Conservation (phyloP, 2,797 vertebrate species). For the Tolypeutes matacus region DNA sequence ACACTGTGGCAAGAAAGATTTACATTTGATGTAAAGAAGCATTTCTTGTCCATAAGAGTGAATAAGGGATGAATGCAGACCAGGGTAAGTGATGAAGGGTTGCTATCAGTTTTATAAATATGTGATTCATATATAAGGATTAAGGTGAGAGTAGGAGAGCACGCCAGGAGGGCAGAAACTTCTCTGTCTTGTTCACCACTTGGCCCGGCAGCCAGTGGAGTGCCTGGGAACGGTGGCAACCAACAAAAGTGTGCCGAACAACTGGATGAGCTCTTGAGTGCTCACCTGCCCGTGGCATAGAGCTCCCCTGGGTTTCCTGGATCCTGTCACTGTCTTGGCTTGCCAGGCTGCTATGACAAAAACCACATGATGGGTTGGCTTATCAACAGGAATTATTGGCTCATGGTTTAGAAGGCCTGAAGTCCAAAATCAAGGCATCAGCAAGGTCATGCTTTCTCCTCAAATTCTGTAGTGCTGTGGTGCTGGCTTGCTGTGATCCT, state of each 20-base stretch:
- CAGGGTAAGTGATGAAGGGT: neutral
- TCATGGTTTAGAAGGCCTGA: no score
- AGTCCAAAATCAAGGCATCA: no score
- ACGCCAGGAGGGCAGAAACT: no score
- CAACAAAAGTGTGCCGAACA: neutral
- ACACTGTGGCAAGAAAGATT: neutral
- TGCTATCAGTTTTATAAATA: neutral
- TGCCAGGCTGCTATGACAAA: no score
- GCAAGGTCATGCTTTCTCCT: no score
- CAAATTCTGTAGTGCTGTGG: no score
- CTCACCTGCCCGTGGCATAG: rapidly evolving
- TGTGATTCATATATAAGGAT: no score
- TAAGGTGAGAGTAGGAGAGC: neutral
- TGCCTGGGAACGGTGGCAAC: neutral
- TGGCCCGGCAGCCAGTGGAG: neutral
- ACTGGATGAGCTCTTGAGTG: neutral
- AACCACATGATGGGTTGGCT: no score
- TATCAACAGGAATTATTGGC: no score
- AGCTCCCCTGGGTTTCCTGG: neutral
- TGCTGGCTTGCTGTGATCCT: no score
- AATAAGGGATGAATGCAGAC: neutral
- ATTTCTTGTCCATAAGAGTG: neutral
- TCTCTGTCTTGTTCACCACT: neutral
- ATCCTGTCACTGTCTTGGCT: neutral
- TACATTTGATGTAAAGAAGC: neutral